These are phyloP conservation scores for Actinopyga echinites DNA, from an alignment of 53 echinoderm and acorn worm species.

Conservation along the genomic window DNA sequence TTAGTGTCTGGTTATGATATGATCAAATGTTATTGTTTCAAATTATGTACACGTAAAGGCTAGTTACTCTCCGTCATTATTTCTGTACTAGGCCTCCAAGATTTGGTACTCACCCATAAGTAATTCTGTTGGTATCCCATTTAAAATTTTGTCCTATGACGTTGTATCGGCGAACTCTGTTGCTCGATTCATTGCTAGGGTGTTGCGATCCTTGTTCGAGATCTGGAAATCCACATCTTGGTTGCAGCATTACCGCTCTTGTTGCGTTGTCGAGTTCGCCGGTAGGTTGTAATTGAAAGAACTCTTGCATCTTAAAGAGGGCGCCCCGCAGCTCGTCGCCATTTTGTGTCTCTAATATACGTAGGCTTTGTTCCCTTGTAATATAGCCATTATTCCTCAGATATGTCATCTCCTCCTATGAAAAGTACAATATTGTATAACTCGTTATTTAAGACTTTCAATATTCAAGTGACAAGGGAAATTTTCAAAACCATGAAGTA, in stretches of 20 bases:
- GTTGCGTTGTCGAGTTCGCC: slow-evolving; percentile 69
- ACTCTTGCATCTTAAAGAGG: slow-evolving; percentile 68
- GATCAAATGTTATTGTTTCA: too few relatives aligned
- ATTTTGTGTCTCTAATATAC: slow-evolving; percentile 37
- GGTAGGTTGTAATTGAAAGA: slow-evolving; percentile 64
- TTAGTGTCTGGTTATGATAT: too few relatives aligned
- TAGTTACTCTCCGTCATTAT: too few relatives aligned
- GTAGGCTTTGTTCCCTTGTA: slow-evolving; percentile 42
- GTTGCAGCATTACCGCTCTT: slow-evolving; percentile 67
- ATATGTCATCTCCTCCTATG: slow-evolving; percentile 54
- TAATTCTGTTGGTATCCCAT: slow-evolving; percentile 66
- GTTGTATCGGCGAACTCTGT: slow-evolving; percentile 67
- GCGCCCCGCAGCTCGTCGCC: slow-evolving; percentile 34
- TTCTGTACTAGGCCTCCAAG: neutral
- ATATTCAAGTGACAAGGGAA: too few relatives aligned
- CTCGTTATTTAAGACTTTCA: too few relatives aligned
- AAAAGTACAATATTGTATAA: neutral
- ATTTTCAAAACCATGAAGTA: too few relatives aligned
- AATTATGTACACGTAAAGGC: too few relatives aligned
- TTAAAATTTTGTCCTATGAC: slow-evolving; percentile 70
- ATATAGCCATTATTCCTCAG: slow-evolving; percentile 65
- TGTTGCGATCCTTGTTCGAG: slow-evolving; percentile 58
- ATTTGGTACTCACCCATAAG: slow-evolving; percentile 68
- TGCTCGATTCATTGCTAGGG: neutral
- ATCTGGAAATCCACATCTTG: slow-evolving; percentile 88